A percentile compares a stretch with the other conserved stretches of the same genome.
These are phyloP conservation scores for Melanotus villosus DNA, from an alignment of 2,888 invertebrate genomes.

Conservation along the genomic window DNA sequence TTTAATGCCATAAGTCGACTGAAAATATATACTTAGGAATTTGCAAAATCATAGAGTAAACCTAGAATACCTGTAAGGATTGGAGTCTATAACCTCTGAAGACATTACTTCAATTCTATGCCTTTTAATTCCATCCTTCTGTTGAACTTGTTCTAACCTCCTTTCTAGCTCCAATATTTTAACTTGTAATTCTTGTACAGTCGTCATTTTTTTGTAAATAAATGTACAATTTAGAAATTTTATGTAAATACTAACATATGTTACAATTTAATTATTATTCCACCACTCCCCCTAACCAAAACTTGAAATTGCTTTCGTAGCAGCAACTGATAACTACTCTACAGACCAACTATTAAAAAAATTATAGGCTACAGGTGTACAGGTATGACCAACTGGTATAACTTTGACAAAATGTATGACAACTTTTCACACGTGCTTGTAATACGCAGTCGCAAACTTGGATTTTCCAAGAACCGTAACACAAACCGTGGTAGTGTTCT, in stretches of 20 bases:
- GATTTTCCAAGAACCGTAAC: too few species aligned
- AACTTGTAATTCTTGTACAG: slow-evolving; percentile 74
- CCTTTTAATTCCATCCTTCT: slow-evolving; percentile 64
- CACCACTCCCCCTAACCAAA: neutral
- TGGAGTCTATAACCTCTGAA: slow-evolving; percentile 96
- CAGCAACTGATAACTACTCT: too few species aligned
- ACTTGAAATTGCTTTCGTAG: too few species aligned
- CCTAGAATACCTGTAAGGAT: slow-evolving; percentile 95
- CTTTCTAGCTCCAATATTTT: slow-evolving; percentile 77
- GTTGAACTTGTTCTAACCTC: slow-evolving; percentile 23
- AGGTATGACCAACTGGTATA: too few species aligned
- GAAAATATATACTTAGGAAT: too few species aligned
- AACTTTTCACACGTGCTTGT: too few species aligned
- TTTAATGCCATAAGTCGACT: slow-evolving; percentile 99
- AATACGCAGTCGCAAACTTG: too few species aligned
- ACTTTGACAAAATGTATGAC: too few species aligned
- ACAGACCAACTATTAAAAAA: too few species aligned
- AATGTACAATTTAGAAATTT: too few species aligned
- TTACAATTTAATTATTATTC: neutral
- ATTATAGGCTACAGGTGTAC: neutral
- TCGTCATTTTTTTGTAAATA: slow-evolving; percentile 69
- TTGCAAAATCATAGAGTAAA: too few species aligned
- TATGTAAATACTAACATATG: slow-evolving; percentile 19
- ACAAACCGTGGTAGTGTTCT: too few species aligned
- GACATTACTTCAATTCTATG: slow-evolving; percentile 92